Evolutionary conservation across 35 echinoderm and acorn worm species (phyloP).

Genomic region (Holothuria glaberrima): DNA sequence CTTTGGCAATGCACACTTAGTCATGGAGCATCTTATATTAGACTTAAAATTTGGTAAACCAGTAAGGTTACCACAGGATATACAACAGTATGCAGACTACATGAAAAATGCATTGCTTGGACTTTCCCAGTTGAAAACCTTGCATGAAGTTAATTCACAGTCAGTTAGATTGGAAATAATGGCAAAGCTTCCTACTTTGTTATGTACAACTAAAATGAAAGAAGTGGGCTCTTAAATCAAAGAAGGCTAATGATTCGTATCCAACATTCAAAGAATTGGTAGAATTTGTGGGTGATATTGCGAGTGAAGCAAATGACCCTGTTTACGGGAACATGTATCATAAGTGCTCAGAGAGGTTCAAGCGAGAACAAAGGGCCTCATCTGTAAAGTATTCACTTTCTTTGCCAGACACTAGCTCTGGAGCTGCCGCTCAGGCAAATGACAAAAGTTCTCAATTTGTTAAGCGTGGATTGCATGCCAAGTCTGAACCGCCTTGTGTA

Average conservation of each 20-base stretch:
- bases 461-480: constrained; percentile 22
- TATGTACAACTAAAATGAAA: constrained; percentile 60
- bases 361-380: neutral
- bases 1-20: constrained; percentile 48
- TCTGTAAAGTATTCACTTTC: constrained; percentile 10
- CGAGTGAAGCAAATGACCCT: constrained; percentile 44
- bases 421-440: neutral
- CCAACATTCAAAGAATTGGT: constrained; percentile 49
- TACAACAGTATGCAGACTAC: constrained; percentile 50
- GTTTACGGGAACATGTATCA: constrained; percentile 50
- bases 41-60: constrained; percentile 36
- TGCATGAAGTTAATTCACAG: constrained; percentile 58
- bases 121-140: constrained; percentile 36
- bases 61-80: constrained; percentile 42
- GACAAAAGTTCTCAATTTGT: neutral
- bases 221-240: constrained; percentile 16
- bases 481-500: constrained; percentile 46
- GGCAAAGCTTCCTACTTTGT: constrained; percentile 33
- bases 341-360: constrained; percentile 20
- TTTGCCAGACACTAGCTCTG: neutral
- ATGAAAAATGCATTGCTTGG: constrained; percentile 54
- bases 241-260: constrained; percentile 14
- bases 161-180: constrained; percentile 41
- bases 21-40: constrained; percentile 24
- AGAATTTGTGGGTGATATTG: constrained; percentile 46